Evolutionary conservation across 2,888 invertebrate species (phyloP).

Genomic region (Coelopa pilipes): DNA sequence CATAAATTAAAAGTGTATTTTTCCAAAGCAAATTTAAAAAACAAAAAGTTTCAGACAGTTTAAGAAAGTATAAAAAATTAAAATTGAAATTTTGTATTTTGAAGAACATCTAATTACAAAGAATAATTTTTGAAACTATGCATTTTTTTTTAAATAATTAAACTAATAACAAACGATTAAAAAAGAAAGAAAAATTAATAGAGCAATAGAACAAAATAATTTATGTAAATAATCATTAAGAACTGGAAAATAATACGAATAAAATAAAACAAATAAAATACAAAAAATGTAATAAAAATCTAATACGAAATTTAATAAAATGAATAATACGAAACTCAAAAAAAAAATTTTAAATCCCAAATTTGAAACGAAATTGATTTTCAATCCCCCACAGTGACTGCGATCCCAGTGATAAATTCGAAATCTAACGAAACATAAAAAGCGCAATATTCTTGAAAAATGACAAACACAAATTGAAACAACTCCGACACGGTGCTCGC

Average conservation of each 20-base stretch:
- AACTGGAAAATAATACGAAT: not conserved
- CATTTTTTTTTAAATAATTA: not conserved
- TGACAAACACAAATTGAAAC: conserved; percentile 4
- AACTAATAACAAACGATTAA: not conserved
- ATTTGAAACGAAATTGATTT: not conserved
- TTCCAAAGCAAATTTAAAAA: conserved; percentile 23
- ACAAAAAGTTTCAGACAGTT: conserved; percentile 26
- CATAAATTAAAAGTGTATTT: conserved; percentile 7
- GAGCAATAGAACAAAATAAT: conserved; percentile 23
- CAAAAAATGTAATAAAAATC: conserved; percentile 13
- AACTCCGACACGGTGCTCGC: not conserved
- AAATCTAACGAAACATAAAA: not conserved
- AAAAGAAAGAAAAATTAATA: conserved; percentile 19
- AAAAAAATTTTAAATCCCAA: not conserved
- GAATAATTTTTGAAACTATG: too few species aligned
- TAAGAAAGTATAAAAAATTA: conserved; percentile 33
- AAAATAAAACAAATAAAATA: conserved; percentile 29
- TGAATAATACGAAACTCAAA: not conserved
- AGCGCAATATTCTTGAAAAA: conserved; percentile 2
- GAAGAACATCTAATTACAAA: too few species aligned
- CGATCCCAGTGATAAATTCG: not conserved
- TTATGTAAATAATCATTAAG: not conserved
- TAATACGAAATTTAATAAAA: conserved; percentile 28
- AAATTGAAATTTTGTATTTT: too few species aligned
- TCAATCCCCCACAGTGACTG: not conserved